A percentile compares a stretch with the other conserved stretches of the same genome.
phyloP scores from a whole-genome alignment of 2,888 invertebrate species.

The Creontiades dilutus region DNA sequence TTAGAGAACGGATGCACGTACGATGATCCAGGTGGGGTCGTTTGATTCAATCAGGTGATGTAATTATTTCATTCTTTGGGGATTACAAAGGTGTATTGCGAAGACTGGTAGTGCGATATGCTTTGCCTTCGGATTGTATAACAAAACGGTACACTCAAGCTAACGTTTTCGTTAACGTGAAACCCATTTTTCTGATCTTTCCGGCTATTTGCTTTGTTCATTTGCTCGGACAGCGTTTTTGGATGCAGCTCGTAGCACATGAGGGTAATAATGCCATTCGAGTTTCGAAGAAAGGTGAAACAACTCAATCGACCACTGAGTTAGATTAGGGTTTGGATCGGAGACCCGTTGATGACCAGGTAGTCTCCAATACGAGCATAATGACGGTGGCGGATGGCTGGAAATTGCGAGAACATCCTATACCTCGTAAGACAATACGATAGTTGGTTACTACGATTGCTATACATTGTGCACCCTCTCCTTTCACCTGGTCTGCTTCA shows the following conservation, averaged over 20 bases:
- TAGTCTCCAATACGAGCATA: background rate
- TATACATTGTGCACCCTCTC: constrained; percentile 2
- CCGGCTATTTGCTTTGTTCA: background rate
- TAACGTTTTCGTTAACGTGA: too few species aligned
- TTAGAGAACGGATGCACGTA: too few species aligned
- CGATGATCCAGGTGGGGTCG: too few species aligned
- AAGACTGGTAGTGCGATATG: too few species aligned
- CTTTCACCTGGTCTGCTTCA: background rate
- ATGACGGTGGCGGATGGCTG: constrained; percentile 25
- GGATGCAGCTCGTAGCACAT: background rate
- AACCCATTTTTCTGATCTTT: too few species aligned
- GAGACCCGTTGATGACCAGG: background rate
- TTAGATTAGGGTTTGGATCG: background rate
- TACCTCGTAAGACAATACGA: constrained; percentile 9
- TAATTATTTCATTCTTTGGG: too few species aligned
- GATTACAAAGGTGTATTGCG: too few species aligned
- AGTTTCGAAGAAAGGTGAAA: background rate
- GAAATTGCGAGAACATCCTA: background rate
- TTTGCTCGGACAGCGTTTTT: background rate
- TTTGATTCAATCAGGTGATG: too few species aligned
- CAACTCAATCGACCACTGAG: background rate
- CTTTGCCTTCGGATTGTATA: too few species aligned
- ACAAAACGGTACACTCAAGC: too few species aligned
- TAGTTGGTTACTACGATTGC: background rate
- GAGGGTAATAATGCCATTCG: background rate